Conservation (phyloP, 2,113 vertebrate species). For the Myrmecobius fasciatus region DNA sequence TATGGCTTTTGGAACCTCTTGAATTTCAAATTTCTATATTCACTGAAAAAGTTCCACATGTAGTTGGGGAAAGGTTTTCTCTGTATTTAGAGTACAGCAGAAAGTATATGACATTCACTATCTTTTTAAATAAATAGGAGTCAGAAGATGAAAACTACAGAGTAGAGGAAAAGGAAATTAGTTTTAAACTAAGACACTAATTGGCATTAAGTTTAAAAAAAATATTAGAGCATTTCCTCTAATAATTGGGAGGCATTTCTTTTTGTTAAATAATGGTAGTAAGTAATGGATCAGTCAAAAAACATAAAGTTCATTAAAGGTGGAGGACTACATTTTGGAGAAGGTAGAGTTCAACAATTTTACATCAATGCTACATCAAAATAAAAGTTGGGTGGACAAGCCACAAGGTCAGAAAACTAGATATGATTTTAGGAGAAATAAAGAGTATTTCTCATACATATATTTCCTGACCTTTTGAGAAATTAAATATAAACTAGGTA, state of each 20-base stretch:
- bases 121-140: not conserved
- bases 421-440: constrained; percentile 19
- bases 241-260: constrained; percentile 40
- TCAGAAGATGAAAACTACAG: not conserved
- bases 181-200: not conserved
- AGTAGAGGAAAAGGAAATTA: not conserved
- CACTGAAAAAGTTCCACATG: not conserved
- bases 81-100: not conserved
- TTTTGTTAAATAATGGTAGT: constrained; percentile 52
- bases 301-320: constrained; percentile 36
- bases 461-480: constrained; percentile 16
- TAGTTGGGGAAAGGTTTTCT: not conserved
- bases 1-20: not conserved
- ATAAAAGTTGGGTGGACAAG: not conserved
- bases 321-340: not conserved
- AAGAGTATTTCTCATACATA: constrained; percentile 10
- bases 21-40: not conserved
- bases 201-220: not conserved
- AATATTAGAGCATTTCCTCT: not conserved
- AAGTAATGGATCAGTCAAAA: constrained; percentile 42
- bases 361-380: not conserved
- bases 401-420: constrained; percentile 20
- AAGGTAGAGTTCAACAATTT: not conserved
- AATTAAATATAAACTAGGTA: constrained; percentile 23
- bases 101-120: not conserved